A percentile compares a stretch with the other conserved stretches of the same genome.
Conservation (phyloP, 1,140 invertebrate genomes). For the Adelges cooleyi region DNA sequence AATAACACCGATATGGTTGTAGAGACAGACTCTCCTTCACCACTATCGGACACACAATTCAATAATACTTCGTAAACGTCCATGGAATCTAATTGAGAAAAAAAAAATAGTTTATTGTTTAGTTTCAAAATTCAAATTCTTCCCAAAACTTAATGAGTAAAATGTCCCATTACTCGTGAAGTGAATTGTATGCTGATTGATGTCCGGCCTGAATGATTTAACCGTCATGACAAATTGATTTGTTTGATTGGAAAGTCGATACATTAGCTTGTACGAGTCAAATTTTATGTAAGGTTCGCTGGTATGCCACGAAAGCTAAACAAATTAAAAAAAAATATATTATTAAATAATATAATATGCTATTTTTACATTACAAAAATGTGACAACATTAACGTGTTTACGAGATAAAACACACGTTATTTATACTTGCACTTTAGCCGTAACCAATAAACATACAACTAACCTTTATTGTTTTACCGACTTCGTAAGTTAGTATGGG, state of each 20-base stretch:
- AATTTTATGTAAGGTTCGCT: background rate
- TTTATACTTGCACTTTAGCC: too few relatives aligned
- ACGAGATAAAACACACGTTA: too few relatives aligned
- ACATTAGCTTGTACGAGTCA: constrained; percentile 4
- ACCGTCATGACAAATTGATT: background rate
- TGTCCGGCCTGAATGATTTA: background rate
- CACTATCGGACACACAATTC: constrained; percentile 32
- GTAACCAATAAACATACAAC: too few relatives aligned
- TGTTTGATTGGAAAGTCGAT: background rate
- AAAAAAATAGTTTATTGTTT: background rate
- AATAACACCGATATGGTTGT: constrained; percentile 32
- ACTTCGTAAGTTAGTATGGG: background rate
- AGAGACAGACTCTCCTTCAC: constrained; percentile 34
- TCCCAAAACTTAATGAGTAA: too few relatives aligned
- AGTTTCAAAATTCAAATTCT: too few relatives aligned
- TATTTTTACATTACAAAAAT: too few relatives aligned
- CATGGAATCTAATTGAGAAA: background rate
- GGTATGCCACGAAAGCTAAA: background rate
- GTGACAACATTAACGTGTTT: too few relatives aligned
- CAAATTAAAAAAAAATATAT: too few relatives aligned
- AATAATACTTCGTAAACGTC: constrained; percentile 39
- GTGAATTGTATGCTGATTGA: background rate
- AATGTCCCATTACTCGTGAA: background rate
- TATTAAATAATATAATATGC: too few relatives aligned
- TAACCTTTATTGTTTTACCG: background rate